Evolutionary conservation across 2,797 vertebrate species (phyloP).

Genomic region (Pygocentrus nattereri): DNA sequence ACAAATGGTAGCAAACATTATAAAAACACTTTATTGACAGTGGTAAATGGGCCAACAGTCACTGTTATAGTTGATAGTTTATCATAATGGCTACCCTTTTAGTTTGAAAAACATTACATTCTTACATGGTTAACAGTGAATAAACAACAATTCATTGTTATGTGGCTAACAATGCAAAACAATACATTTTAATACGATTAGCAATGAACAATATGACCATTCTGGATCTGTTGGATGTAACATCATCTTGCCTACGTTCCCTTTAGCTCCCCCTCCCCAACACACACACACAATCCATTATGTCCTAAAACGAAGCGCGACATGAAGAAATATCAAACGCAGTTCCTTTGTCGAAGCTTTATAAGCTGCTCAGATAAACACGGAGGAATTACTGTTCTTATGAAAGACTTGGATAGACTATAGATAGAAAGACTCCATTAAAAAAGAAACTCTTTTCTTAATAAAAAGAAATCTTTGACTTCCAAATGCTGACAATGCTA

Average conservation of each 20-base stretch:
- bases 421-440: not conserved
- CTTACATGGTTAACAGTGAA: not conserved
- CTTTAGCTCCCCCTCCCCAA: constrained; percentile 2
- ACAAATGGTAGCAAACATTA: constrained; percentile 26
- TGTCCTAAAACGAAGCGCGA: not conserved
- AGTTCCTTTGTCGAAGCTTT: not conserved
- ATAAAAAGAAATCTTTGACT: constrained; percentile 5
- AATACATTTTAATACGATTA: not conserved
- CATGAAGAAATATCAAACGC: not conserved
- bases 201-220: constrained; percentile 4
- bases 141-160: not conserved
- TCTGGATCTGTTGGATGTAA: constrained; percentile 16
- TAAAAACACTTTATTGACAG: constrained; percentile 43
- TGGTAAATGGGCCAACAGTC: not conserved
- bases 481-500: not conserved
- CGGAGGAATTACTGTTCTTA: not conserved
- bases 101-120: not conserved
- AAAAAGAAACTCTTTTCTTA: not conserved
- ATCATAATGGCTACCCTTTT: not conserved
- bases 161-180: not conserved
- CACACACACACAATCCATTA: no score
- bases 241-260: not conserved
- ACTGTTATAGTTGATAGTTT: not conserved
- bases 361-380: not conserved
- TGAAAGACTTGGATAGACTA: not conserved